phyloP scores from a whole-genome alignment of 1,140 invertebrate genomes.

The Lethrus apterus region DNA sequence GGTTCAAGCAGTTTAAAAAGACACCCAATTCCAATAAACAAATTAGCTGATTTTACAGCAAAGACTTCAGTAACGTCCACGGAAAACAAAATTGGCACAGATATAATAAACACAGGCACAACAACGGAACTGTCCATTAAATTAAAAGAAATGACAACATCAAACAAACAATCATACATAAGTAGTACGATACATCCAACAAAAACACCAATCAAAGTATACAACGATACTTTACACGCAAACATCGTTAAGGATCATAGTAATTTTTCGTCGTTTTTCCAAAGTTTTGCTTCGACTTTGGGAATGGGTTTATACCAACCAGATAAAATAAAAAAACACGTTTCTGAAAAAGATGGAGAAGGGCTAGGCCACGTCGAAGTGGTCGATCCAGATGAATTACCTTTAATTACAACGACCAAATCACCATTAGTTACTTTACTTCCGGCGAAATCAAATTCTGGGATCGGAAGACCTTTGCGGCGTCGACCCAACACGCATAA shows the following conservation, averaged over 20 bases:
- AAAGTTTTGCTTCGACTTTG: slow-evolving; percentile 19
- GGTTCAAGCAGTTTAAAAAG: slow-evolving; percentile 47
- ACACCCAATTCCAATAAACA: slow-evolving; percentile 61
- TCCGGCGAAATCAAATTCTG: slow-evolving; percentile 56
- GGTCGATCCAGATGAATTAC: slow-evolving; percentile 35
- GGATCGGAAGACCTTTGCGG: slow-evolving; percentile 48
- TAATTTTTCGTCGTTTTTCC: slow-evolving; percentile 20
- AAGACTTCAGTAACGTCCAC: slow-evolving; percentile 41
- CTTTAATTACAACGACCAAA: slow-evolving; percentile 40
- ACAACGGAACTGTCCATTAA: background rate
- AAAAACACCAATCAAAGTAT: slow-evolving; percentile 35
- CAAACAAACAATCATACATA: too few relatives aligned
- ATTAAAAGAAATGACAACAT: too few relatives aligned
- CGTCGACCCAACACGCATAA: slow-evolving; percentile 39
- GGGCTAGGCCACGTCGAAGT: slow-evolving; percentile 39
- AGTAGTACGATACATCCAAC: too few relatives aligned
- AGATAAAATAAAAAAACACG: too few relatives aligned
- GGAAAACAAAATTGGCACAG: slow-evolving; percentile 35
- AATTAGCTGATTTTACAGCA: slow-evolving; percentile 46
- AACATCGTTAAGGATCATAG: too few relatives aligned
- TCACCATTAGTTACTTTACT: slow-evolving; percentile 50
- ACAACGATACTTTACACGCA: too few relatives aligned
- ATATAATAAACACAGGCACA: background rate
- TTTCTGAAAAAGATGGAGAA: slow-evolving; percentile 18
- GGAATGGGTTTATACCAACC: slow-evolving; percentile 2